Percentiles rank a stretch among this genome's conserved stretches.
Conservation (phyloP, 2,113 vertebrate species). For the Xenus cinereus region DNA sequence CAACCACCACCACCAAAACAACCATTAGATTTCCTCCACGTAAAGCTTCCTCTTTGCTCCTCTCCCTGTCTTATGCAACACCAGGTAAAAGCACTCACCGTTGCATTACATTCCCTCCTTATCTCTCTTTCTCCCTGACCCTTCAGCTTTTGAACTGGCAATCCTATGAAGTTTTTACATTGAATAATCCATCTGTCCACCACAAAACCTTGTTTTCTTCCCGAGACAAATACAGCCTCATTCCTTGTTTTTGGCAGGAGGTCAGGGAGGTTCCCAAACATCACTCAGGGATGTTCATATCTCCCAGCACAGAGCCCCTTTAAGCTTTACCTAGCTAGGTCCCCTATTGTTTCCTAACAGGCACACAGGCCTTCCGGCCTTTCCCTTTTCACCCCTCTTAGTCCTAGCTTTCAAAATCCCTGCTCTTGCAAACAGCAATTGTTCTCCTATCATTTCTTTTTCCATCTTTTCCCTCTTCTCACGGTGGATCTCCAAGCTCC, state of each 20-base stretch:
- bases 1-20: background rate
- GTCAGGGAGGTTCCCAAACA: conserved; percentile 1
- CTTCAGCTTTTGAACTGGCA: background rate
- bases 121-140: background rate
- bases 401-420: background rate
- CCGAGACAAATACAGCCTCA: background rate
- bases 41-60: background rate
- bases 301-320: background rate
- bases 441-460: background rate
- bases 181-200: background rate
- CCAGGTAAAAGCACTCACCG: background rate
- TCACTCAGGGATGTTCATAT: background rate
- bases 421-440: conserved; percentile 8
- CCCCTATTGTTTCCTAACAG: background rate
- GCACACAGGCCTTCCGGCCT: background rate
- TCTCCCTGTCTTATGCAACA: background rate
- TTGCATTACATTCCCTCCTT: background rate
- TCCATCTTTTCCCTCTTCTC: background rate
- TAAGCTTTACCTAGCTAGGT: background rate
- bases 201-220: background rate
- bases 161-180: background rate
- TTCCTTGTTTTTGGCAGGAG: background rate
- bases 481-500: background rate
- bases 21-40: background rate
- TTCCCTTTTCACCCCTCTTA: background rate